These are phyloP conservation scores for Actinopyga echinites DNA, from an alignment of 53 echinoderm and acorn worm species.

Conservation along the genomic window DNA sequence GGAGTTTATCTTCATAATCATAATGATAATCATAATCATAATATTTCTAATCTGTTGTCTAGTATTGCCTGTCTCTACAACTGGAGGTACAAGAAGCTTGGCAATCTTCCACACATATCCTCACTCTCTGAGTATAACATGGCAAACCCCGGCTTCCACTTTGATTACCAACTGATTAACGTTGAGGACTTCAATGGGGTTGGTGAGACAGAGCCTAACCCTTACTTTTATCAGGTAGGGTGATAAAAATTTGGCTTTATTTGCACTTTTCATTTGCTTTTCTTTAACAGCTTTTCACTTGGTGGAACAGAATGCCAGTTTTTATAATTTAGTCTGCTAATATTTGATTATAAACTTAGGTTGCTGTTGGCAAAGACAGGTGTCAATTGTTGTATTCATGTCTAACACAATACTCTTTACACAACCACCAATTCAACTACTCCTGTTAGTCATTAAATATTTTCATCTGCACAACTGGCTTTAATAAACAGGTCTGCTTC, in stretches of 20 bases:
- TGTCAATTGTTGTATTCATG: too few relatives aligned
- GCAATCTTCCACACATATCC: constrained; percentile 91
- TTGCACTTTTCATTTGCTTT: background rate
- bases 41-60: background rate
- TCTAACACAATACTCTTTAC: too few relatives aligned
- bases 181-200: constrained; percentile 92
- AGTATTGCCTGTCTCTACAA: constrained; percentile 95
- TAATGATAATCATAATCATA: too few relatives aligned
- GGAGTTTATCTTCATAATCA: too few relatives aligned
- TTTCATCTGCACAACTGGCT: too few relatives aligned
- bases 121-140: constrained; percentile 68
- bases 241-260: background rate
- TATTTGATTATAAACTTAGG: background rate
- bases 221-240: constrained; percentile 97
- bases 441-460: too few relatives aligned
- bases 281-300: background rate
- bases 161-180: constrained; percentile 94
- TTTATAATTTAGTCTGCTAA: background rate
- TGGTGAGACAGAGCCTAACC: constrained; percentile 96
- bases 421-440: too few relatives aligned
- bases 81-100: constrained; percentile 96
- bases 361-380: too few relatives aligned
- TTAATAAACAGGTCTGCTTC: too few relatives aligned
- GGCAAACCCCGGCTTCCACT: constrained; percentile 85
- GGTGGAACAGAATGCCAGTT: background rate